Conservation (phyloP, 1,140 invertebrate species). For the Solenopsis invicta region DNA sequence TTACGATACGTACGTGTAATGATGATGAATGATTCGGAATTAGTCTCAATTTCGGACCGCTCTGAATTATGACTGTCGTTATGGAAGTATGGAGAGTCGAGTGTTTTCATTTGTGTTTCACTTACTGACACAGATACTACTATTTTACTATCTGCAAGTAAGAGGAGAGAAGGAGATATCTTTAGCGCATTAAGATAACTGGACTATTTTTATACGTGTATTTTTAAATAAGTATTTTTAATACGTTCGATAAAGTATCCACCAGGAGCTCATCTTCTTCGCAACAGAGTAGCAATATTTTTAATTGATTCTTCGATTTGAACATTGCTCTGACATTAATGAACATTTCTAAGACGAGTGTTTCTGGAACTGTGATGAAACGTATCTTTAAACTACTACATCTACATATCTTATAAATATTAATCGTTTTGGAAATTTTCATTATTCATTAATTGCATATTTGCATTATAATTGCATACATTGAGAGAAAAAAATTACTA, state of each 20-base stretch:
- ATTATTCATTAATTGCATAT: not conserved
- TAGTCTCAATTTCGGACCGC: slow-evolving; percentile 39
- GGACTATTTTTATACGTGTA: not conserved
- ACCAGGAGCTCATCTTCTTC: not conserved
- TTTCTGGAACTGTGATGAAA: not conserved
- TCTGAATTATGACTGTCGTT: slow-evolving; percentile 17
- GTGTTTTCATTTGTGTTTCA: slow-evolving; percentile 19
- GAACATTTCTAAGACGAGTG: not conserved
- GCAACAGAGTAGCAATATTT: not conserved
- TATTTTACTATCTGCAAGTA: not conserved
- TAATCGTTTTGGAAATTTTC: not conserved
- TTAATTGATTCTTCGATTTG: not conserved
- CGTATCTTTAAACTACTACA: not conserved
- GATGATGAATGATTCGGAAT: slow-evolving; percentile 38
- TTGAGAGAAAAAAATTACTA: too few species aligned
- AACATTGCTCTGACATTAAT: not conserved
- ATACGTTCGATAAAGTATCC: not conserved
- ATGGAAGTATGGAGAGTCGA: not conserved
- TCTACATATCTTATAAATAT: not conserved
- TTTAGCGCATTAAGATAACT: not conserved
- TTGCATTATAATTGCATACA: not conserved
- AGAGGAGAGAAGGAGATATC: not conserved
- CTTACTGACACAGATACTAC: too few species aligned
- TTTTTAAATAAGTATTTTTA: not conserved
- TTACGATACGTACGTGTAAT: slow-evolving; percentile 39